Conservation (phyloP, 2,797 vertebrate species). For the Gallinago stenura region DNA sequence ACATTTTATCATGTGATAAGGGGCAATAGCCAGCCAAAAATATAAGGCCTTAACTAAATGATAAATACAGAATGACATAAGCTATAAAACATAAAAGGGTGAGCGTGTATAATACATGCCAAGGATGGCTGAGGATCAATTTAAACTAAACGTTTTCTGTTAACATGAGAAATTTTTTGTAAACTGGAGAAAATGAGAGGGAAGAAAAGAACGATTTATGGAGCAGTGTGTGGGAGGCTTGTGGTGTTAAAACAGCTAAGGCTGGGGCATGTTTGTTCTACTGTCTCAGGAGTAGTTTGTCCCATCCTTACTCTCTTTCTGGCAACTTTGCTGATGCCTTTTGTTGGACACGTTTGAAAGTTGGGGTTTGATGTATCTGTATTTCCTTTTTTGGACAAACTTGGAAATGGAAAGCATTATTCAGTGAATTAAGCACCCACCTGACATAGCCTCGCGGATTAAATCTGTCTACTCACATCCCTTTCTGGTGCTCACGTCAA, state of each 20-base stretch:
- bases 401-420: constrained; percentile 22
- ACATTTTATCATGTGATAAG: constrained; percentile 57
- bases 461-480: not conserved
- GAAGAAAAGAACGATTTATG: constrained; percentile 52
- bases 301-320: constrained; percentile 30
- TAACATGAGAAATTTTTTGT: constrained; percentile 50
- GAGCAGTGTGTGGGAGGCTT: constrained; percentile 43
- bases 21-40: constrained; percentile 43
- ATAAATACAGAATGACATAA: constrained; percentile 61
- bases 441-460: not conserved
- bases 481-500: not conserved
- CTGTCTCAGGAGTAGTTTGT: constrained; percentile 61
- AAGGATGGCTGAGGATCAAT: constrained; percentile 67
- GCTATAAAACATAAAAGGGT: constrained; percentile 59
- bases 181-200: constrained; percentile 64
- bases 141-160: constrained; percentile 54
- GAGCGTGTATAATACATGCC: constrained; percentile 27
- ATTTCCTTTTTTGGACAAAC: constrained; percentile 3
- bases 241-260: constrained; percentile 36
- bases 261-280: constrained; percentile 49
- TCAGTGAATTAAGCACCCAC: constrained; percentile 13
- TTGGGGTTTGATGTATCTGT: not conserved
- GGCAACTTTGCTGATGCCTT: constrained; percentile 21
- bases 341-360: not conserved
- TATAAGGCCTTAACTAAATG: constrained; percentile 45